These are phyloP conservation scores for Phataginus tetradactyla DNA, from an alignment of 2,797 vertebrate genomes.

Conservation along the genomic window DNA sequence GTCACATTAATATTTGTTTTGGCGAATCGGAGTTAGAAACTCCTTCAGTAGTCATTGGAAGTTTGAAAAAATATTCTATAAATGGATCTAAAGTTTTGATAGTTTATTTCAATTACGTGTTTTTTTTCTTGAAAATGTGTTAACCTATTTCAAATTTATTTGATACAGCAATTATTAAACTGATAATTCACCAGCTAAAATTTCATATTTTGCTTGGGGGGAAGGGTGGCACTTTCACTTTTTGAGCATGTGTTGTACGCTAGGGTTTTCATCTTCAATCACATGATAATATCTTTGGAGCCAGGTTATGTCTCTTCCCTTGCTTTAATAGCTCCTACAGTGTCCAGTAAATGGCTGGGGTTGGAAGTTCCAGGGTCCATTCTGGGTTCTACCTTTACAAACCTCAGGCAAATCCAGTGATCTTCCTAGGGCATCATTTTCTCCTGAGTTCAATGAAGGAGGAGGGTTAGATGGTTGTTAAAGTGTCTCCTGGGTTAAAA, in stretches of 20 bases:
- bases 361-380: neutral
- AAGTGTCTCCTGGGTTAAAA: constrained; percentile 33
- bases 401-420: neutral
- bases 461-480: neutral
- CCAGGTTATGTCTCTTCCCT: neutral
- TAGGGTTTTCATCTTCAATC: neutral
- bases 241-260: neutral
- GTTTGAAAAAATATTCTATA: constrained; percentile 9
- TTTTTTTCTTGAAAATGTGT: constrained; percentile 9
- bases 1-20: constrained; percentile 34
- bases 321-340: neutral
- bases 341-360: neutral
- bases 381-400: neutral
- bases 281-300: neutral
- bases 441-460: neutral
- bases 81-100: neutral
- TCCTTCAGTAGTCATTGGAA: neutral
- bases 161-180: neutral
- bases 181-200: neutral
- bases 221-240: neutral
- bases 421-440: neutral
- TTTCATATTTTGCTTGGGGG: neutral
- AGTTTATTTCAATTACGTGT: neutral
- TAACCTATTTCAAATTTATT: constrained; percentile 8
- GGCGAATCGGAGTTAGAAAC: neutral